phyloP scores from a whole-genome alignment of 2,113 vertebrate genomes.

The Neolamprologus sp. region DNA sequence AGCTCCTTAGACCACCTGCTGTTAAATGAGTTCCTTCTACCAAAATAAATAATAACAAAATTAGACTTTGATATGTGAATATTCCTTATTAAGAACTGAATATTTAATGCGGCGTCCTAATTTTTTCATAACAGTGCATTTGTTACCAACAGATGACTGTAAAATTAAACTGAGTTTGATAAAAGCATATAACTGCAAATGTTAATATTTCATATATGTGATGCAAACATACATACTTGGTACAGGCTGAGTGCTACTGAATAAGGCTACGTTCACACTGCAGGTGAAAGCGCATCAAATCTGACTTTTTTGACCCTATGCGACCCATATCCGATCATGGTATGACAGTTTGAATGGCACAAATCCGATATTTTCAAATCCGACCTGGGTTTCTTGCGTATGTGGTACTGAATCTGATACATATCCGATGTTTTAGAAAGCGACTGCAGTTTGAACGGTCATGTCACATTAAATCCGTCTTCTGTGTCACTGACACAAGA shows the following conservation, averaged over 20 bases:
- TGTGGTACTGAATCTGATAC: accelerated
- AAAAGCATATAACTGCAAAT: background rate
- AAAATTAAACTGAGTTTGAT: accelerated
- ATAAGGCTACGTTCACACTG: background rate
- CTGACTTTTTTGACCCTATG: too few relatives aligned
- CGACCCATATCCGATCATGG: too few relatives aligned
- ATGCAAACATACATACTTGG: background rate
- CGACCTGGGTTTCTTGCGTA: accelerated
- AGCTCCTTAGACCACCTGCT: too few relatives aligned
- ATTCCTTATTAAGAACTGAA: background rate
- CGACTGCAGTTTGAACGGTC: accelerated
- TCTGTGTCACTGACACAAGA: accelerated
- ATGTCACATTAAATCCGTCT: accelerated
- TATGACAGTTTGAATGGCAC: accelerated
- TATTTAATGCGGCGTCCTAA: accelerated
- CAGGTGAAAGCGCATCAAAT: too few relatives aligned
- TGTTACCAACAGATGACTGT: background rate
- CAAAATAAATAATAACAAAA: background rate
- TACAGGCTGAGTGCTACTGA: background rate
- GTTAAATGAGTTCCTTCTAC: accelerated
- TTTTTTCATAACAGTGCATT: background rate
- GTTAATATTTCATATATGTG: background rate
- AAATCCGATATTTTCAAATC: too few relatives aligned
- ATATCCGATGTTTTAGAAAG: too few relatives aligned
- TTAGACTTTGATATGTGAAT: background rate